Evolutionary conservation across 1,140 invertebrate species (phyloP).

Genomic region (Bombus soroeensis): DNA sequence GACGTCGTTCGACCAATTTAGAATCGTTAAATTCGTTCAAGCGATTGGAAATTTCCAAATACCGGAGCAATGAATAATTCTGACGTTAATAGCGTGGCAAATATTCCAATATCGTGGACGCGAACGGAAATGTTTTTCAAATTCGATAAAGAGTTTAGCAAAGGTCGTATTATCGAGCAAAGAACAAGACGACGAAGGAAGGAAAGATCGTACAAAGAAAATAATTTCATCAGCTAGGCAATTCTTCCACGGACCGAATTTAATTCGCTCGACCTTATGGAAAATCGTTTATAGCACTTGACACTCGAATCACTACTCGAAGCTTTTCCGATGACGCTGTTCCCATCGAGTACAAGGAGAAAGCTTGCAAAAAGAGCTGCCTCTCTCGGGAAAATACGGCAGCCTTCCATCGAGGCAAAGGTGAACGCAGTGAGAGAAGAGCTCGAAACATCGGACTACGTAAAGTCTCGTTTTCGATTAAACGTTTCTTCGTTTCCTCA

Average conservation of each 20-base stretch:
- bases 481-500: conserved; percentile 42
- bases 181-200: not conserved
- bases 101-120: too few relatives aligned
- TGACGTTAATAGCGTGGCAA: too few relatives aligned
- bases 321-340: not conserved
- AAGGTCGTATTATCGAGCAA: not conserved
- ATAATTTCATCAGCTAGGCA: not conserved
- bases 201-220: not conserved
- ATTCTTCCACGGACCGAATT: not conserved
- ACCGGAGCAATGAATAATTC: too few relatives aligned
- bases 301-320: not conserved
- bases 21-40: not conserved
- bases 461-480: conserved; percentile 12
- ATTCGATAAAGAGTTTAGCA: not conserved
- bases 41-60: too few relatives aligned
- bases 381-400: not conserved
- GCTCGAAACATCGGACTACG: not conserved
- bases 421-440: not conserved
- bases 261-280: not conserved
- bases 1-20: not conserved
- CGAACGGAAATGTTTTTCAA: too few relatives aligned
- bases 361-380: not conserved
- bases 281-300: not conserved
- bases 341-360: not conserved
- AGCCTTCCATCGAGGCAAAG: not conserved